Evolutionary conservation across 1,140 invertebrate species (phyloP).

Genomic region (Cydia fagiglandana): DNA sequence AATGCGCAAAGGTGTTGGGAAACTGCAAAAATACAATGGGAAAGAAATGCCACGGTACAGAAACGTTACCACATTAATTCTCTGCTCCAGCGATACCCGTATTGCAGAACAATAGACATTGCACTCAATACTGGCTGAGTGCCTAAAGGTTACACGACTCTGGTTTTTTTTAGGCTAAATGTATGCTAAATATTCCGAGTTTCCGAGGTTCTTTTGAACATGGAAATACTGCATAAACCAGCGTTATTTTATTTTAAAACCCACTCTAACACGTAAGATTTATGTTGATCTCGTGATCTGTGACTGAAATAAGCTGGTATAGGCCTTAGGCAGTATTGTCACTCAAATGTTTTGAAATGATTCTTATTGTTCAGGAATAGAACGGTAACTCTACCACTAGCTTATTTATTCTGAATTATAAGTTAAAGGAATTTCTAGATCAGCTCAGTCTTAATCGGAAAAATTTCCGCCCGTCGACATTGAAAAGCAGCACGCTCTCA

Average conservation of each 20-base stretch:
- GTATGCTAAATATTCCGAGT: not conserved
- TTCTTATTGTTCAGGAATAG: not conserved
- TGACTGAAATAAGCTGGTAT: too few relatives aligned
- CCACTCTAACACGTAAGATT: not conserved
- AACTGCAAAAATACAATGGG: conserved; percentile 29
- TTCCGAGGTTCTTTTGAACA: not conserved
- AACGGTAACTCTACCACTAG: not conserved
- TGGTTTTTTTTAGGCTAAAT: not conserved
- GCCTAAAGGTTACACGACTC: conserved; percentile 8
- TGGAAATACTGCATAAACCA: too few relatives aligned
- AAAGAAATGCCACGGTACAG: conserved; percentile 22
- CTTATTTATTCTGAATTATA: too few relatives aligned
- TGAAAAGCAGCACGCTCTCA: conserved; percentile 13
- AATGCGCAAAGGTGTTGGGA: conserved; percentile 22
- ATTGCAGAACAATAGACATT: conserved; percentile 29
- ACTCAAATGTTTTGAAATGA: not conserved
- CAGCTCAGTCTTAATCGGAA: not conserved
- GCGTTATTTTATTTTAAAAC: not conserved
- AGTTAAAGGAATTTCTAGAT: not conserved
- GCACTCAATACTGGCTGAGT: conserved; percentile 17
- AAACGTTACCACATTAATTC: conserved; percentile 28
- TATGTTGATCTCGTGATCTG: not conserved
- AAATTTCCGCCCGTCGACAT: not conserved
- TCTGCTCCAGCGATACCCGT: conserved; percentile 13
- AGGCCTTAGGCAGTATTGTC: too few relatives aligned